A percentile compares a stretch with the other conserved stretches of the same genome.
phyloP scores from a whole-genome alignment of 2,113 vertebrate genomes.

The Oncorhynchus gorbuscha region DNA sequence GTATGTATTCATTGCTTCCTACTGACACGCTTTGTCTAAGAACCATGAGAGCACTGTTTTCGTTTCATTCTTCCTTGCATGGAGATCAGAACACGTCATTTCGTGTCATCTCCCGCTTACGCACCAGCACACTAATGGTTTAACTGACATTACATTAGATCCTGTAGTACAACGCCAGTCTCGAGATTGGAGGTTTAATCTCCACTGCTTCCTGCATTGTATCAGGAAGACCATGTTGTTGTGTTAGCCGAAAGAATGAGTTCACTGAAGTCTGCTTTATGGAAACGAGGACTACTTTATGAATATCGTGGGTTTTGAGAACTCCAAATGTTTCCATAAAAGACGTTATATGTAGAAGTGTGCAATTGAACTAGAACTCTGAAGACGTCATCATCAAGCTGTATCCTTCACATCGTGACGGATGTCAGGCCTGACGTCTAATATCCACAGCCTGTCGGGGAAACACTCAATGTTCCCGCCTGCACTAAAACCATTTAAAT shows the following conservation, averaged over 20 bases:
- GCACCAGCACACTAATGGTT: constrained; percentile 38
- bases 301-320: constrained; percentile 32
- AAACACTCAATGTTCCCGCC: constrained; percentile 14
- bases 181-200: constrained; percentile 31
- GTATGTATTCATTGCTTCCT: not conserved
- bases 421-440: constrained; percentile 24
- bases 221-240: constrained; percentile 18
- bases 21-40: not conserved
- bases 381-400: not conserved
- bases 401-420: constrained; percentile 8
- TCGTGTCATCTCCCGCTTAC: constrained; percentile 38
- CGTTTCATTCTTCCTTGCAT: not conserved
- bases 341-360: not conserved
- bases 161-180: constrained; percentile 30
- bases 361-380: not conserved
- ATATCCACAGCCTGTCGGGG: constrained; percentile 6
- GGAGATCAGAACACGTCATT: not conserved
- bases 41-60: not conserved
- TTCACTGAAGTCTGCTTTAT: not conserved
- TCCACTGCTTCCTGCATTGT: constrained; percentile 12
- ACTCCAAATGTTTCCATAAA: not conserved
- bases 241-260: constrained; percentile 41
- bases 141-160: constrained; percentile 21
- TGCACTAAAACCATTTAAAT: constrained; percentile 14
- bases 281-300: constrained; percentile 27